Evolutionary conservation across 2,113 vertebrate genomes (phyloP).

Genomic region (Anoplopoma fimbria): DNA sequence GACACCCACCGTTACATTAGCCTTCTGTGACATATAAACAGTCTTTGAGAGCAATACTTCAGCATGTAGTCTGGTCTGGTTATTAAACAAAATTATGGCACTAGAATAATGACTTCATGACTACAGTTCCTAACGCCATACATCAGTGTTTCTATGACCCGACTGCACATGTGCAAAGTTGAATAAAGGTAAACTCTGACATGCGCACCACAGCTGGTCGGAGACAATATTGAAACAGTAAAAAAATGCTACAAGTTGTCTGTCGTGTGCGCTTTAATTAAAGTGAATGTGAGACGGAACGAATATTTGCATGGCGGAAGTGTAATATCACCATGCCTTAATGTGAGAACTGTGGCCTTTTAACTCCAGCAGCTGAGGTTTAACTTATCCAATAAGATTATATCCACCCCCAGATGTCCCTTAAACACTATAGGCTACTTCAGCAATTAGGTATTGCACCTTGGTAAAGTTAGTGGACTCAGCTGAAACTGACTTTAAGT

Average conservation of each 20-base stretch:
- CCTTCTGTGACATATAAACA: background rate
- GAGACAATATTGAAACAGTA: background rate
- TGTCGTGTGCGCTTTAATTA: background rate
- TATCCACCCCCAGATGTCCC: conserved; percentile 2
- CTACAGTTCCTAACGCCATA: background rate
- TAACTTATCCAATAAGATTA: conserved; percentile 1
- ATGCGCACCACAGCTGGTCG: background rate
- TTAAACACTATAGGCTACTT: background rate
- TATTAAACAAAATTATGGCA: background rate
- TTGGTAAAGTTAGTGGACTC: background rate
- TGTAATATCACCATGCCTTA: background rate
- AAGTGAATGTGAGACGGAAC: background rate
- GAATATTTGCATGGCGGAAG: background rate
- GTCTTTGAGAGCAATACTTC: conserved; percentile 11
- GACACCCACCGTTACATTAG: background rate
- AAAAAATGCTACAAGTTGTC: background rate
- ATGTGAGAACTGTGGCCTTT: conserved; percentile 1
- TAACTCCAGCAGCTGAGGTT: background rate
- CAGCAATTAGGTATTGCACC: background rate
- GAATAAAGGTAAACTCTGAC: background rate
- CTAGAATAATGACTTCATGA: background rate
- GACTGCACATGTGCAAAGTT: background rate
- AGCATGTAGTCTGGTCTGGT: conserved; percentile 12
- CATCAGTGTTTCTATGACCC: background rate
- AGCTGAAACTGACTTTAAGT: background rate